Conservation (phyloP, 2,888 invertebrate species). For the Syritta pipiens region DNA sequence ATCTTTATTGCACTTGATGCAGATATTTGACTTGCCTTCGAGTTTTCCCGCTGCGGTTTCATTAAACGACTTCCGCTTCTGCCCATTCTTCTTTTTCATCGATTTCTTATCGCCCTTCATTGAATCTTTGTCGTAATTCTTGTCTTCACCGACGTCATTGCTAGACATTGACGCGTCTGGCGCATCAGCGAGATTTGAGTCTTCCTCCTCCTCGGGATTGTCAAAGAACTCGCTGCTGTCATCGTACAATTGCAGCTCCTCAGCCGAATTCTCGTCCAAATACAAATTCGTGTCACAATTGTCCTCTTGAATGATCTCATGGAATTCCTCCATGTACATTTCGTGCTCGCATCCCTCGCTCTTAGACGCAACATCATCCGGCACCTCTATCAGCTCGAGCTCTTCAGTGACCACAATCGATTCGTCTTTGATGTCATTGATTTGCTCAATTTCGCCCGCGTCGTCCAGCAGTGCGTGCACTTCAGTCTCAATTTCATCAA, state of each 20-base stretch:
- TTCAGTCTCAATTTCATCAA: slow-evolving; percentile 67
- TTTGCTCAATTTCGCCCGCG: slow-evolving; percentile 13
- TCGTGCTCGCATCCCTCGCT: slow-evolving; percentile 34
- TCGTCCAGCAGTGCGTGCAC: slow-evolving; percentile 39
- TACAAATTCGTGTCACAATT: slow-evolving; percentile 48
- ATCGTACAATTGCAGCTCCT: slow-evolving; percentile 56
- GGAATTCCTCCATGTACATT: slow-evolving; percentile 69
- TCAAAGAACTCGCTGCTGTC: slow-evolving; percentile 26
- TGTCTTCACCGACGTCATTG: slow-evolving; percentile 16
- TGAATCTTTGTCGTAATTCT: no score
- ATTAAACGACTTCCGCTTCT: not conserved
- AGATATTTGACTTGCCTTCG: slow-evolving; percentile 70
- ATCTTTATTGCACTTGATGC: slow-evolving; percentile 74
- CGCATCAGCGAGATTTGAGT: not conserved
- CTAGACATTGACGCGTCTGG: slow-evolving; percentile 14
- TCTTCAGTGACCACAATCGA: slow-evolving; percentile 1
- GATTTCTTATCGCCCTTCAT: not conserved
- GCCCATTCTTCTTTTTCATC: slow-evolving; percentile 14
- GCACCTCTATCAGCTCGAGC: slow-evolving; percentile 24
- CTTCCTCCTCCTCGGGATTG: slow-evolving; percentile 22
- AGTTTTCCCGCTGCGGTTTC: slow-evolving; percentile 34
- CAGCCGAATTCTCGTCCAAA: slow-evolving; percentile 61
- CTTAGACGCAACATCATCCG: slow-evolving; percentile 9
- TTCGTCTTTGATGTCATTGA: slow-evolving; percentile 18
- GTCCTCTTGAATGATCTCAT: slow-evolving; percentile 69